Conservation (phyloP, 2,888 invertebrate genomes). For the Lycophotia porphyrea region DNA sequence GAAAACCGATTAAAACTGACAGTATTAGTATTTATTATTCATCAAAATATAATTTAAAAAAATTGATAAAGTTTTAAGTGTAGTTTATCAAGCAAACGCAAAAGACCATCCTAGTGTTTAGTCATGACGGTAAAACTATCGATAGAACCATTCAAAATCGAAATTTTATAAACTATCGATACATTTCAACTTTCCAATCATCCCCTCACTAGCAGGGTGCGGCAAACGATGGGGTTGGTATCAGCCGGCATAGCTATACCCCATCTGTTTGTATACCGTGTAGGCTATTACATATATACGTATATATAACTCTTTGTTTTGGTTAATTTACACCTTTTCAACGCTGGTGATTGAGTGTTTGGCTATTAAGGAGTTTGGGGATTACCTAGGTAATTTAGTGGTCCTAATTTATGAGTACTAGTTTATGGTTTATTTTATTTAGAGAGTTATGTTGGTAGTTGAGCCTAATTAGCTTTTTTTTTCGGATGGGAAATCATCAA, state of each 20-base stretch:
- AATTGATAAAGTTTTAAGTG: background rate
- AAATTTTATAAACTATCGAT: slow-evolving; percentile 1
- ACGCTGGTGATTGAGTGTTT: slow-evolving; percentile 22
- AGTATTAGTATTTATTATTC: too few species aligned
- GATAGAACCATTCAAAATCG: background rate
- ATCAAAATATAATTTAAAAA: too few species aligned
- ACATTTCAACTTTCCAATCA: background rate
- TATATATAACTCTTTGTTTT: slow-evolving; percentile 23
- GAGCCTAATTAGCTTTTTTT: too few species aligned
- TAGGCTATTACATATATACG: slow-evolving; percentile 8
- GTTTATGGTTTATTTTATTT: background rate
- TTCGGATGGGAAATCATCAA: too few species aligned
- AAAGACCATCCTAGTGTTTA: background rate
- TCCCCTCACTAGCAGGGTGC: slow-evolving; percentile 58
- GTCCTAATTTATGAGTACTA: background rate
- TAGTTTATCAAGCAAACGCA: background rate
- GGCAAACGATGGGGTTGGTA: slow-evolving; percentile 59
- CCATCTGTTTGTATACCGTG: slow-evolving; percentile 37
- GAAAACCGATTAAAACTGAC: background rate
- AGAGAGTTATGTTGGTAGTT: background rate
- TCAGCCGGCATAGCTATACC: slow-evolving; percentile 35
- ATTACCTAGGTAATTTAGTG: slow-evolving; percentile 1
- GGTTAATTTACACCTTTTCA: slow-evolving; percentile 40
- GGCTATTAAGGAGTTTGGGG: slow-evolving; percentile 10
- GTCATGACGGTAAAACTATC: background rate